Percentiles rank a stretch among this genome's conserved stretches.
Conservation (phyloP, 2,113 vertebrate species). For the Phrynosoma platyrhinos region DNA sequence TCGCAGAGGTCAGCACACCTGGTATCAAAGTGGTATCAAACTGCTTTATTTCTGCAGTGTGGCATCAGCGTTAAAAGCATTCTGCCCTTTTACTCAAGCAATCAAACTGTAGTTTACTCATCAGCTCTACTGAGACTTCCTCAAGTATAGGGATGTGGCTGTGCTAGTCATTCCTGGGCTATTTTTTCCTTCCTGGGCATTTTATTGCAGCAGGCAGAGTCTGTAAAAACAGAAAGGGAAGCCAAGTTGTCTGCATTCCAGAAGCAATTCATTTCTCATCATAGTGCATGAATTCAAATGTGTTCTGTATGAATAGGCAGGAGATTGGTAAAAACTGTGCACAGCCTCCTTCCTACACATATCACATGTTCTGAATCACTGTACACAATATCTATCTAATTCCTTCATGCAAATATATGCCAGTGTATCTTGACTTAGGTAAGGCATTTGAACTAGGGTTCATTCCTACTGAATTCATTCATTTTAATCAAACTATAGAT, state of each 20-base stretch:
- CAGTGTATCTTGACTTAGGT: background rate
- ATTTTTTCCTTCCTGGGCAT: background rate
- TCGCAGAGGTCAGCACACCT: too few species aligned
- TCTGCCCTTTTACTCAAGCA: background rate
- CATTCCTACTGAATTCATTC: background rate
- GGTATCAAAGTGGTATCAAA: too few species aligned
- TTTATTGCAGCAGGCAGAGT: background rate
- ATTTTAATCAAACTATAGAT: background rate
- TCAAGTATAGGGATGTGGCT: background rate
- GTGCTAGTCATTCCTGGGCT: background rate
- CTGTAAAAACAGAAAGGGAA: background rate
- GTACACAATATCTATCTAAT: background rate
- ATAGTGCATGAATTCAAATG: too few species aligned
- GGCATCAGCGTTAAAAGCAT: background rate
- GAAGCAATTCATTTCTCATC: background rate
- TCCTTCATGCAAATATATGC: background rate
- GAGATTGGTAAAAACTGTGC: background rate
- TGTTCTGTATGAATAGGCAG: background rate
- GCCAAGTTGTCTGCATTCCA: background rate
- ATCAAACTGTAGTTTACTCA: background rate
- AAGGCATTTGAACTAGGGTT: background rate
- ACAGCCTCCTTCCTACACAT: too few species aligned
- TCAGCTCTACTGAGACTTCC: background rate
- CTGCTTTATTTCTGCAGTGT: too few species aligned
- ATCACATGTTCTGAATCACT: background rate